These are phyloP conservation scores for Flabesymbios commensalis DNA, from an alignment of 2,888 invertebrate species.

Conservation along the genomic window DNA sequence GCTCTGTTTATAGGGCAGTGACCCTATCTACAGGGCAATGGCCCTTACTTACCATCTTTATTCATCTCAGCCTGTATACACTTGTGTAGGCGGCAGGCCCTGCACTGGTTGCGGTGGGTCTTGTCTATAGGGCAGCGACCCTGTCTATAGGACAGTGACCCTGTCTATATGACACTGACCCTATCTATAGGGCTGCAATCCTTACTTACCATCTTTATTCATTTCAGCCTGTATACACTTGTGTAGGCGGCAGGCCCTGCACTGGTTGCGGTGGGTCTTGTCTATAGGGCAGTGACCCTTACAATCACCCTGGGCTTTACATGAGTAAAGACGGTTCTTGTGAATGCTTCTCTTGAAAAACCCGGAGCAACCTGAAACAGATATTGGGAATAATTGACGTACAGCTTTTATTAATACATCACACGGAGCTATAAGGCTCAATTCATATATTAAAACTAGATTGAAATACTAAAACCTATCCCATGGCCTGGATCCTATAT, in stretches of 20 bases:
- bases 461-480: too few species aligned
- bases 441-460: too few species aligned
- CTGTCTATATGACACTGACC: neutral
- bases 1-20: too few species aligned
- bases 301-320: conserved; percentile 86
- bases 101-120: conserved; percentile 93
- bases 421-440: too few species aligned
- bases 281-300: conserved; percentile 87
- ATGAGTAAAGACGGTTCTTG: conserved; percentile 86
- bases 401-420: too few species aligned
- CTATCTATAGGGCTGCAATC: neutral
- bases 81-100: conserved; percentile 87
- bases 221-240: conserved; percentile 92
- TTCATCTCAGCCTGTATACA: conserved; percentile 95
- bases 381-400: neutral
- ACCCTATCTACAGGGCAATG: too few species aligned
- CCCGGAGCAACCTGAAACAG: conserved; percentile 52
- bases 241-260: conserved; percentile 86
- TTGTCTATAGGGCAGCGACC: conserved; percentile 91
- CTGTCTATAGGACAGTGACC: too few species aligned
- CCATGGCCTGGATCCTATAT: too few species aligned
- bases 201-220: conserved; percentile 88
- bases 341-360: conserved; percentile 82
- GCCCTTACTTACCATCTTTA: conserved; percentile 78
- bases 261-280: conserved; percentile 95